Percentiles rank a stretch among this genome's conserved stretches.
phyloP scores from a whole-genome alignment of 2,113 vertebrate species.

The Sapajus apella region DNA sequence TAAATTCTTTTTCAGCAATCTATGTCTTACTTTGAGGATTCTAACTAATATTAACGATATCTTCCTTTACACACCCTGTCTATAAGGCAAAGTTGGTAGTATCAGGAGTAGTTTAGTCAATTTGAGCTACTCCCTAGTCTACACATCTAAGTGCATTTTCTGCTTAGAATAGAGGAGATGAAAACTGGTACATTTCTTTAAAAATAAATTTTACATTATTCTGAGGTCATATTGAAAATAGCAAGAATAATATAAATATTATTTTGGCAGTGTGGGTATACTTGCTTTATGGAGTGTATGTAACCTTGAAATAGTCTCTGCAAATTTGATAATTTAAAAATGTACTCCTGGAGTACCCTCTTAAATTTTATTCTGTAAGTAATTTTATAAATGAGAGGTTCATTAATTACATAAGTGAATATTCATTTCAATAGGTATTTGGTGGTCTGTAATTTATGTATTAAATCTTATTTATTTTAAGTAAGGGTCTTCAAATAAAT shows the following conservation, averaged over 20 bases:
- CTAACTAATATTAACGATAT: background rate
- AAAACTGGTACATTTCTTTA: background rate
- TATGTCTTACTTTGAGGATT: background rate
- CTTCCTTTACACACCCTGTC: background rate
- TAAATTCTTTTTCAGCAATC: background rate
- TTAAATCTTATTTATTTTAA: background rate
- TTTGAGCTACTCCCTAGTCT: background rate
- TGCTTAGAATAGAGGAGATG: background rate
- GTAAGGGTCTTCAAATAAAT: background rate
- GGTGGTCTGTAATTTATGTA: background rate
- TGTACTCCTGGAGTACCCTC: background rate
- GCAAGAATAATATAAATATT: background rate
- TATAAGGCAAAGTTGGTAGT: background rate
- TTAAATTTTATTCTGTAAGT: conserved; percentile 1
- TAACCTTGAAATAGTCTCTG: background rate
- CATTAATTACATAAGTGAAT: background rate
- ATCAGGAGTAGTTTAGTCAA: background rate
- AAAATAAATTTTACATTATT: background rate
- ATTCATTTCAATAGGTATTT: background rate
- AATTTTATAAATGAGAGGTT: background rate
- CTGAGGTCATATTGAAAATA: background rate
- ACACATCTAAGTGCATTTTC: background rate
- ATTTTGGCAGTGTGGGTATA: background rate
- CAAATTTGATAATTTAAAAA: background rate
- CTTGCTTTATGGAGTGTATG: background rate